Base-by-base conservation (phyloP, 2,888 invertebrate species). In the Eilema depressum region DNA sequence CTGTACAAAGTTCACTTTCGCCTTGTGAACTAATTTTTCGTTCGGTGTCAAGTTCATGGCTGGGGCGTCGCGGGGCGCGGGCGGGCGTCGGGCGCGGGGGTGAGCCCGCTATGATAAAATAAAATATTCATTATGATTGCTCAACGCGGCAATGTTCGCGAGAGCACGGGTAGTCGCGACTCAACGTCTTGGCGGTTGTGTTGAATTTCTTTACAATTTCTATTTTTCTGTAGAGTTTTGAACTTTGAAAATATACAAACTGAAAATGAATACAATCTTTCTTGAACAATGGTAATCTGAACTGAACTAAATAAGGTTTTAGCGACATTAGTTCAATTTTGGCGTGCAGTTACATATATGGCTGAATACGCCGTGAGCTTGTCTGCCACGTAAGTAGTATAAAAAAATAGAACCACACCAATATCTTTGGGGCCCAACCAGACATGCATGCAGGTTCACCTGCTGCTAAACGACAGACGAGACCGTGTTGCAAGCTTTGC, bases 61-160 rank as follows among this genome's bases (percentile, higher is more conserved):
- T 92, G 86, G 77, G 78, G 78, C 73, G 79, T 80, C 72, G 76
- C 75, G 80, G 83, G 81, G 75, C 74, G 75, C 30, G 69, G 77
- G 79, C 77, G 80, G 77, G 66, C 33, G 64, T 25, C 68, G 70
- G 76, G 77, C 77, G 81, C 71, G 80, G 73, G 85, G 82, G 8
- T n/a, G 65, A 61, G 83, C 80, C 79, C 82, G 92, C 88, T 93
- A 92, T 93, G 94, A 94, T 94, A 93, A 94, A 95, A 94, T 95
- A 95, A 95, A 95, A 95, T 95, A 95, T 95, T 95, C 95, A 95
- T 95, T 94, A 95, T 94, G 93, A 94, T 94, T 93, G 93, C 93
- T 93, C 90, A 89, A 86, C 91, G 92, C 93, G 92, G 88, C 89
- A 89, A 90, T 91, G 89, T 89, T 91, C 92, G 91, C 92, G 93